Base-by-base conservation (phyloP, 2,888 invertebrate species). In the Augiades crinisus region DNA sequence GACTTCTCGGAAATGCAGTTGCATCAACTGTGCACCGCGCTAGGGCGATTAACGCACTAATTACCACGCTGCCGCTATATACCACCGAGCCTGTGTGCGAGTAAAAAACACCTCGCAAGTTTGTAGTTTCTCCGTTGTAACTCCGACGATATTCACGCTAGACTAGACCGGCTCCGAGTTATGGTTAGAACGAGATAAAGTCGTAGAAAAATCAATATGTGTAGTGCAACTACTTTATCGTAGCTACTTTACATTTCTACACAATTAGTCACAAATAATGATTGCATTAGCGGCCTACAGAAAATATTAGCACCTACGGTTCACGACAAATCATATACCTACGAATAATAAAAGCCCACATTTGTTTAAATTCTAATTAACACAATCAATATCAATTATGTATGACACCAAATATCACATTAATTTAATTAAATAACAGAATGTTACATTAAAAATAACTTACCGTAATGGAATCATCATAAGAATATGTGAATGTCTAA, bases 31-130 rank as follows among this genome's bases (percentile, higher is more conserved):
- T 63, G 70, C 65, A 34, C 34, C 67, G 66, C 67, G 76, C 72
- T 71, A 66, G 74, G 67, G 68, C 75, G 81, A 84, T 87, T 85
- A 86, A 82, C 74, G 81, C 72, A 78, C 83, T 87, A 87, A 86
- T 87, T 84, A 78, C 73, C 61, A 59, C 64, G 64, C 59, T 57
- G 57, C 61, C 61, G 51, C 55, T 58, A 60, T 62, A 61, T 52
- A 56, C 58, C 60, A 61, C 62, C 47, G 54, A 59, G 49, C 46
- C 22, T 31, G 44, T 43, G 46, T 49, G 47, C 41, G 40, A 38
- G 58, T 59, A 62, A 59, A 58, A 60, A 65, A 60, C 34, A 27
- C 12, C 53, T 53, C 47, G 51, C 54, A 58, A 61, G 62, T 65
- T 62, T 55, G 47, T 21, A 34, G 19, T 63, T 56, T 58, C 60